Base-by-base conservation (phyloP, 2,888 invertebrate genomes). In the Netelia inedita region DNA sequence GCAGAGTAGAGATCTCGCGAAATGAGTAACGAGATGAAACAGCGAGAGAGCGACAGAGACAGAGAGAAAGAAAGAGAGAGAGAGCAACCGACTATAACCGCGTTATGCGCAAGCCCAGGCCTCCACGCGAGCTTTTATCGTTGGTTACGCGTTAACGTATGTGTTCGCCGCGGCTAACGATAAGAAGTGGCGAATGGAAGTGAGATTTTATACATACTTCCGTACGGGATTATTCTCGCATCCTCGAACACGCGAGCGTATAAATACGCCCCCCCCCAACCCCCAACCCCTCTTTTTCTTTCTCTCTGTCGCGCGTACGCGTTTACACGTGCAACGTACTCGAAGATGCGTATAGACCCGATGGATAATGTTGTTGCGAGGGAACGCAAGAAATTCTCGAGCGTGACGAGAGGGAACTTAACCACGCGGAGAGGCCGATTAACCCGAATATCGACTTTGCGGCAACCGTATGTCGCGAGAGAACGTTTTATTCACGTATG, bases 381-480 rank as follows among this genome's bases (percentile, higher is more conserved):
- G 79, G 65, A 69, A 41, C 46, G 73, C 71, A 69, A 75, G 78
- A 83, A 28, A 83, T 74, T 69, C 73, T 76, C 66, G 79, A 83
- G 85, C 85, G 74, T 87, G 83, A 85, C 85, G 79, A 73, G 73
- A 79, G 72, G 73, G 68, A 80, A 76, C 78, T 87, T 79, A 72
- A 68, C 66, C 75, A 74, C 80, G 69, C 76, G 73, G 74, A 82
- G 82, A 82, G 72, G 74, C 84, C 85, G 85, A 87, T 86, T 87
- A 84, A 87, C 86, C 87, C 81, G 80, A 85, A 87, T 87, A 87
- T 84, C 79, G 80, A 61, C 57, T 73, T 66, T 41, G 46, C 81
- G 84, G 63, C 68, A 16, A 81, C 78, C 81, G 84, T 81, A 85
- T 81, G 84, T 78, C 81, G 84, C 63, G 69, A 50, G 53, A 50